Conservation (phyloP, 2,797 vertebrate genomes). For the Pelobates cultripes region DNA sequence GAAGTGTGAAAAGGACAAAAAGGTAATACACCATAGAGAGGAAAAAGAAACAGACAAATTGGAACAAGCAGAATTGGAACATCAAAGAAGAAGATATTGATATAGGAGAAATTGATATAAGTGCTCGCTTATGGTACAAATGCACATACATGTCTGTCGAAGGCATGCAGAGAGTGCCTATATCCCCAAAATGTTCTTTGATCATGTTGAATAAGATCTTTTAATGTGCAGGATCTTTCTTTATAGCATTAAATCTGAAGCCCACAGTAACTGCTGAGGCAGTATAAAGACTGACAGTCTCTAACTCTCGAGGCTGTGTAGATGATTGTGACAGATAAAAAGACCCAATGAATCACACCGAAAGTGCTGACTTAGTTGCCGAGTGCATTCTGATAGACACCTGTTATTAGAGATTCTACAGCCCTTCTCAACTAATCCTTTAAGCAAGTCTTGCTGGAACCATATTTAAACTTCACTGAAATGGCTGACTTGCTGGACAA, state of each 20-base stretch:
- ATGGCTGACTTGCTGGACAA: not conserved
- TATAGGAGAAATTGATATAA: too few relatives aligned
- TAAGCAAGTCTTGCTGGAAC: not conserved
- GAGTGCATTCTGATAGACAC: constrained; percentile 11
- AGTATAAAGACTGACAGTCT: not conserved
- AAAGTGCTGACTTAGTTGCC: not conserved
- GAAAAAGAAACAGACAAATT: too few relatives aligned
- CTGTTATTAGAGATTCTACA: not conserved
- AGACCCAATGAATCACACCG: not conserved
- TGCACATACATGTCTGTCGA: too few relatives aligned
- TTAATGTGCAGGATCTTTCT: not conserved
- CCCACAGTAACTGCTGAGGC: not conserved
- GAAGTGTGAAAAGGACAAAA: too few relatives aligned
- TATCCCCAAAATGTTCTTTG: too few relatives aligned
- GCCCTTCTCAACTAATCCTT: too few relatives aligned
- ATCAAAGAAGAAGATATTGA: too few relatives aligned
- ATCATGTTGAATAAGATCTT: too few relatives aligned
- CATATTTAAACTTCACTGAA: not conserved
- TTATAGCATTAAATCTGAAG: not conserved
- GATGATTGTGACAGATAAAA: not conserved
- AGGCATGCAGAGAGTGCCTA: too few relatives aligned
- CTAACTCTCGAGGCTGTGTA: not conserved
- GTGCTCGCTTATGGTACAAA: too few relatives aligned
- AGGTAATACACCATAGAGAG: too few relatives aligned
- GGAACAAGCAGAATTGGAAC: too few relatives aligned